Percentiles rank a stretch among this genome's conserved stretches.
phyloP scores from a whole-genome alignment of 2,888 invertebrate genomes.

The Nemotelus nigrinus region DNA sequence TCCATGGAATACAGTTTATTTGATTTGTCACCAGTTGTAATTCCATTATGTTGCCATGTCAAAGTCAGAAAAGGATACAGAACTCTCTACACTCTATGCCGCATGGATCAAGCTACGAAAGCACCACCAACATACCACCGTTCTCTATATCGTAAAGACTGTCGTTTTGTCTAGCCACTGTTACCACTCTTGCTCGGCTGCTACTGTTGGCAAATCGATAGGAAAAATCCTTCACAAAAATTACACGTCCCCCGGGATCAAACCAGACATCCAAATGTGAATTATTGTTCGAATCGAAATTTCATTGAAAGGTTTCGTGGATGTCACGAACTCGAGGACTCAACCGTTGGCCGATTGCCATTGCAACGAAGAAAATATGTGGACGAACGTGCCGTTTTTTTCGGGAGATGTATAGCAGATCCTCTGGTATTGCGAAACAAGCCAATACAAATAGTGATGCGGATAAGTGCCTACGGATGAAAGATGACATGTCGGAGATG shows the following conservation, averaged over 20 bases:
- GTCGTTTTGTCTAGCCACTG: no score
- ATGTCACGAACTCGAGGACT: not conserved
- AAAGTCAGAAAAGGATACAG: not conserved
- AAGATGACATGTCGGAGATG: not conserved
- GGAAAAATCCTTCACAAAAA: not conserved
- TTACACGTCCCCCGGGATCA: not conserved
- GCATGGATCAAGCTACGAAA: not conserved
- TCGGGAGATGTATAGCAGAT: no score
- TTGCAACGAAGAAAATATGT: not conserved
- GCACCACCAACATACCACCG: no score
- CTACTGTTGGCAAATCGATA: not conserved
- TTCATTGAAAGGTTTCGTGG: not conserved
- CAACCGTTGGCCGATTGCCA: not conserved
- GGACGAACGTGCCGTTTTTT: no score
- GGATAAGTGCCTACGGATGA: no score
- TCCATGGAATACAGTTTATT: not conserved
- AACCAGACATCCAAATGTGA: slow-evolving; percentile 3
- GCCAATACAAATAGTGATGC: no score
- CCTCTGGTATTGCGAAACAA: no score
- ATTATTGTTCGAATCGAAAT: not conserved
- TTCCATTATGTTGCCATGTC: not conserved
- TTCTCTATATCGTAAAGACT: no score
- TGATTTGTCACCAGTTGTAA: slow-evolving; percentile 6
- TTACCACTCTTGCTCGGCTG: no score
- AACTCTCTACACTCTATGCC: not conserved